Conservation (phyloP, 23 tunicate genomes). For the Oikopleura albicans region DNA sequence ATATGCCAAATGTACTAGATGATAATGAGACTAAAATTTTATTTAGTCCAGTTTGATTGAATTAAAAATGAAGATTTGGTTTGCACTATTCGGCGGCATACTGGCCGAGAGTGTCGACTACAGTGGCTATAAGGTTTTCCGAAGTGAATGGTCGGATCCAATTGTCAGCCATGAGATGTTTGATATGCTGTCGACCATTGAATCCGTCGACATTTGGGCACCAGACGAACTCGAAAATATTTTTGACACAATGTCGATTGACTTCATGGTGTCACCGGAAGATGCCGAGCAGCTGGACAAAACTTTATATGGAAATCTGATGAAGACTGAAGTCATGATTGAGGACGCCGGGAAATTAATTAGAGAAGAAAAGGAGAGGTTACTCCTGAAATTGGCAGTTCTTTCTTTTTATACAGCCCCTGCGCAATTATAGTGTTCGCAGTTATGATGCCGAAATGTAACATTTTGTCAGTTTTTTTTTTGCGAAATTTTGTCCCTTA, state of each 20-base stretch:
- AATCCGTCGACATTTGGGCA: neutral
- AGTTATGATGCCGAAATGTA: too few species aligned
- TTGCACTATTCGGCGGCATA: neutral
- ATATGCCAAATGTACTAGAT: too few species aligned
- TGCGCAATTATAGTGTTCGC: too few species aligned
- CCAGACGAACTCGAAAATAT: constrained; percentile 5
- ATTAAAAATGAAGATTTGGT: neutral
- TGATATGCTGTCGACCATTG: neutral
- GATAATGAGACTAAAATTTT: too few species aligned
- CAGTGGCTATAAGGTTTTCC: neutral
- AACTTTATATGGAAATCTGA: too few species aligned
- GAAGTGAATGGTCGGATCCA: neutral
- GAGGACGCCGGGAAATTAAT: neutral
- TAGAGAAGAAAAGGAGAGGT: neutral
- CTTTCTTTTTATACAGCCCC: too few species aligned
- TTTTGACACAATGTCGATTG: neutral
- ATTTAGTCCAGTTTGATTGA: too few species aligned
- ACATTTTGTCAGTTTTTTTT: too few species aligned
- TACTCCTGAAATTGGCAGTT: too few species aligned
- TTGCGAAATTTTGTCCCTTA: too few species aligned
- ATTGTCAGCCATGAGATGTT: neutral
- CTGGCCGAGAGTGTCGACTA: neutral
- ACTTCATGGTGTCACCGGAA: neutral
- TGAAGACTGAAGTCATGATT: neutral
- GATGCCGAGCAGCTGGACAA: too few species aligned